These are phyloP conservation scores for Protomyctophum bolini DNA, from an alignment of 2,113 vertebrate species.

Conservation along the genomic window DNA sequence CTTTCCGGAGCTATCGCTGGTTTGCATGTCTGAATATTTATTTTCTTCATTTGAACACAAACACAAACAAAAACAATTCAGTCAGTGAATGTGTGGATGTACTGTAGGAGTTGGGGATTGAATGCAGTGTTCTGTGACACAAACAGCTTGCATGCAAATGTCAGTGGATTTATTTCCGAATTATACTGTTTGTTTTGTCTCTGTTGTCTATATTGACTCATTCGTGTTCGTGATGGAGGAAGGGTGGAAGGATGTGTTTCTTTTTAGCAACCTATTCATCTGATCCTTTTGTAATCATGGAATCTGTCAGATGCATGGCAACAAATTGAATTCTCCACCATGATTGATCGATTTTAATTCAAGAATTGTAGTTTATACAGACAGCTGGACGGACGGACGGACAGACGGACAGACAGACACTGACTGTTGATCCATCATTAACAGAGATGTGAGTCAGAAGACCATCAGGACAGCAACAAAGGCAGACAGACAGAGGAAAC, in stretches of 20 bases:
- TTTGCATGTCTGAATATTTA: no score
- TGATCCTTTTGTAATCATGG: constrained; percentile 7
- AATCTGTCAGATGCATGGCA: constrained; percentile 19
- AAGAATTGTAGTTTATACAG: not conserved
- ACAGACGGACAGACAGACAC: no score
- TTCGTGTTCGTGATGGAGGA: constrained; percentile 33
- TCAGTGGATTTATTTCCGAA: constrained; percentile 46
- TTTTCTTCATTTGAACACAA: constrained; percentile 16
- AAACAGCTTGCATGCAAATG: constrained; percentile 53
- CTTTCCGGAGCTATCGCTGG: no score
- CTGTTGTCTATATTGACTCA: constrained; percentile 45
- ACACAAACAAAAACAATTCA: constrained; percentile 22
- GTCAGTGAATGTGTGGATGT: constrained; percentile 42
- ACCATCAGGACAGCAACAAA: not conserved
- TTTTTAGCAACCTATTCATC: constrained; percentile 13
- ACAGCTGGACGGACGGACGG: not conserved
- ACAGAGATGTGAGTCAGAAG: no score
- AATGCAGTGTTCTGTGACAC: constrained; percentile 31
- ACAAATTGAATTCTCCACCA: no score
- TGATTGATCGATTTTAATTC: not conserved
- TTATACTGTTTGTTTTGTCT: constrained; percentile 6
- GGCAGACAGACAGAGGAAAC: not conserved
- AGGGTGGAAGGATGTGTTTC: not conserved
- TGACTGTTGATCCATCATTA: no score
- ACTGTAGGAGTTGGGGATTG: constrained; percentile 36